Evolutionary conservation across 2,113 vertebrate genomes (phyloP).

Genomic region (Cavia aperea): DNA sequence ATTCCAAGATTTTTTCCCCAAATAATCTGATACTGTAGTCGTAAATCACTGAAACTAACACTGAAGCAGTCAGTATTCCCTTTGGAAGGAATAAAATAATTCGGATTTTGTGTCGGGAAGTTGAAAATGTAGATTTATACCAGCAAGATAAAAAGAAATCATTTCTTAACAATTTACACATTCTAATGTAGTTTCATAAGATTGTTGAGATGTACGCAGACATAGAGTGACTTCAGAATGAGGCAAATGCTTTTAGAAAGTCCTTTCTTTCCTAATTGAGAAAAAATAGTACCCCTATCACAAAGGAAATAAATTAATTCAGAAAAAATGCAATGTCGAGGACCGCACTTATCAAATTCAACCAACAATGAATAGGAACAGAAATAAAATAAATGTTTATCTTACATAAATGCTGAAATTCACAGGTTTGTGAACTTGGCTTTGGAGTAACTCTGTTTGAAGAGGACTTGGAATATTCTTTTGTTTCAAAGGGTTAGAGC

Average conservation of each 20-base stretch:
- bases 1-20: background rate
- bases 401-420: background rate
- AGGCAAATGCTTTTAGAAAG: background rate
- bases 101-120: background rate
- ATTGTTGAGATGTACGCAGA: background rate
- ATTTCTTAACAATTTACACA: background rate
- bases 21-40: background rate
- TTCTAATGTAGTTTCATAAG: background rate
- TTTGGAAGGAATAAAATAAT: background rate
- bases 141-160: background rate
- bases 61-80: background rate
- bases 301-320: background rate
- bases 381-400: background rate
- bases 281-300: background rate
- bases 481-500: background rate
- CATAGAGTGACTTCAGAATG: background rate
- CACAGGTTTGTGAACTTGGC: background rate
- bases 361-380: background rate
- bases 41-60: background rate
- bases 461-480: background rate
- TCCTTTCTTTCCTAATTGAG: background rate
- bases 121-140: background rate
- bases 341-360: background rate
- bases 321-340: background rate
- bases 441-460: fast-evolving